These are phyloP conservation scores for Excalfactoria chinensis DNA, from an alignment of 2,113 vertebrate species.

Conservation along the genomic window DNA sequence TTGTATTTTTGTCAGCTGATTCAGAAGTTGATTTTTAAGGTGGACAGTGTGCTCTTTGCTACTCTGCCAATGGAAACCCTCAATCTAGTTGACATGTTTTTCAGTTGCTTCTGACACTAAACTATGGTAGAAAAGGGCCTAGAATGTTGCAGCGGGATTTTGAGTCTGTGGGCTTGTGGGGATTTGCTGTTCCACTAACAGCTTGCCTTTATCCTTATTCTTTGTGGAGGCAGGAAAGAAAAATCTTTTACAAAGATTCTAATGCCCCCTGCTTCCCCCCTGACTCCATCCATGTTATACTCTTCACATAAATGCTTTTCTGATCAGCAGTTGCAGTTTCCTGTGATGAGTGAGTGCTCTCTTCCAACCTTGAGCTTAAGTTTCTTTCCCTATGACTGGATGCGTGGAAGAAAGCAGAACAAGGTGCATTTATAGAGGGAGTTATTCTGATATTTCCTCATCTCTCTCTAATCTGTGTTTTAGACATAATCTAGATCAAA, in stretches of 20 bases:
- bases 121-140: background rate
- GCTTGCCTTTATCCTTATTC: background rate
- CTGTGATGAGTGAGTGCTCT: background rate
- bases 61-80: background rate
- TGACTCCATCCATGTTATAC: background rate
- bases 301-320: background rate
- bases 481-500: background rate
- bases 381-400: background rate
- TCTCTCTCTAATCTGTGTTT: background rate
- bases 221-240: background rate
- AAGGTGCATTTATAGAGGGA: background rate
- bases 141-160: background rate
- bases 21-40: background rate
- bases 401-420: background rate
- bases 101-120: background rate
- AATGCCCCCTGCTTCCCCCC: background rate
- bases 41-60: background rate
- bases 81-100: background rate
- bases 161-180: background rate
- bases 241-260: background rate
- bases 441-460: background rate
- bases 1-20: background rate
- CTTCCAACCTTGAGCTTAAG: background rate
- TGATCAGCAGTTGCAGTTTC: background rate
- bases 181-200: background rate